Percentiles rank a stretch among this genome's conserved stretches.
Conservation (phyloP, 2,797 vertebrate genomes). For the Falco biarmicus region DNA sequence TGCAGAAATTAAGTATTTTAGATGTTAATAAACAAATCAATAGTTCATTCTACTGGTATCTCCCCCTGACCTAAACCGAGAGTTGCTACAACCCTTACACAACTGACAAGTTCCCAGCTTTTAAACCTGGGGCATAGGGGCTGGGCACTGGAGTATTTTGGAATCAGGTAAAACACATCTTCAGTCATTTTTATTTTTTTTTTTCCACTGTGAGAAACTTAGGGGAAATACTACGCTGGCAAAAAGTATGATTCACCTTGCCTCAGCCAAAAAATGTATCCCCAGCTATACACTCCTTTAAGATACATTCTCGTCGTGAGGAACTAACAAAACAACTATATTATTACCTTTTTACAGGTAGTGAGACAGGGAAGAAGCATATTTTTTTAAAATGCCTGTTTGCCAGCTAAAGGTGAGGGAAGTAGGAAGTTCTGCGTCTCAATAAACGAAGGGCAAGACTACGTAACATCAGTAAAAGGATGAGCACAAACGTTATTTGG, state of each 20-base stretch:
- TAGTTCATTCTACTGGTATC: background rate
- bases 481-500: background rate
- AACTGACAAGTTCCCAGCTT: background rate
- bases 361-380: background rate
- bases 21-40: background rate
- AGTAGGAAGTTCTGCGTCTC: background rate
- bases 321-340: background rate
- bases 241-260: background rate
- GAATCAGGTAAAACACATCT: background rate
- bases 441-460: background rate
- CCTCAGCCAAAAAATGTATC: background rate
- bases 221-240: background rate
- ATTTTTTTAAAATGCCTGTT: background rate
- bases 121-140: background rate
- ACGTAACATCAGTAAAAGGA: background rate
- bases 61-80: accelerated
- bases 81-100: background rate
- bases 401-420: background rate
- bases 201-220: background rate
- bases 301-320: background rate
- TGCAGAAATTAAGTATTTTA: background rate
- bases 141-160: background rate
- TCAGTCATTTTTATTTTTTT: background rate
- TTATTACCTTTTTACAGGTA: background rate
- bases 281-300: background rate